Evolutionary conservation across 2,113 vertebrate genomes (phyloP), one percentile per base, ranked within the genome.

Genomic region (Apteryx owenii): DNA sequence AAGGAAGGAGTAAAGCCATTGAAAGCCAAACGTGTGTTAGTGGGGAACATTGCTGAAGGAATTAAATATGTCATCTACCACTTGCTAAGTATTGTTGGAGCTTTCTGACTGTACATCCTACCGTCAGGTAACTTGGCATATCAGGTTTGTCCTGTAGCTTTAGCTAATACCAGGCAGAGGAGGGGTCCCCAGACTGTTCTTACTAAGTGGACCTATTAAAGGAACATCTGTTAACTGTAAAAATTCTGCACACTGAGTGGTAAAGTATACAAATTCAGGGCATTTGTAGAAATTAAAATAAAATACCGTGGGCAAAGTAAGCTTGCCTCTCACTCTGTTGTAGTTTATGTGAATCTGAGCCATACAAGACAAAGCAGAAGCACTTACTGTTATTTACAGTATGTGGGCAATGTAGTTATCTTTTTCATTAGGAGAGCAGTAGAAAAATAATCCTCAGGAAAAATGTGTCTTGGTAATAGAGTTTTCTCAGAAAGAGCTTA

Each of bases 201-300:
- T 95, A 94, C 71, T 94, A 84, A 92, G 83, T 92, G 10, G 7
- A 88, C 88, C 79, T 97, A 93, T 97, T 97, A 95, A 97, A 93
- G 87, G 75, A 98, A 94, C 94, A 97, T 97, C 95, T 97, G 91
- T 97, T 97, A 97, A 97, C 84, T 95, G 90, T 97, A 97, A 97
- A 93, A 96, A 93, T 96, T 92, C 56, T 88, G 85, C 33, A n/a
- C 48, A 93, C 42, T 75, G 90, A 96, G 96, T 93, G 50, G 66
- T 92, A 95, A 97, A 95, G 94, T 96, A 85, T 36, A 96, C 87
- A 97, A 97, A 98, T 96, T 42, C 83, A 93, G 29, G 68, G 69
- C 60, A 88, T 96, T 91, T 85, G 54, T 94, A 95, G 89, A 98
- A 97, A 98, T 97, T 95, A 91, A 98, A 98, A 93, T 94, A 96